These are phyloP conservation scores for Chinchilla lanigera DNA, from an alignment of 2,113 vertebrate genomes.

Conservation along the genomic window DNA sequence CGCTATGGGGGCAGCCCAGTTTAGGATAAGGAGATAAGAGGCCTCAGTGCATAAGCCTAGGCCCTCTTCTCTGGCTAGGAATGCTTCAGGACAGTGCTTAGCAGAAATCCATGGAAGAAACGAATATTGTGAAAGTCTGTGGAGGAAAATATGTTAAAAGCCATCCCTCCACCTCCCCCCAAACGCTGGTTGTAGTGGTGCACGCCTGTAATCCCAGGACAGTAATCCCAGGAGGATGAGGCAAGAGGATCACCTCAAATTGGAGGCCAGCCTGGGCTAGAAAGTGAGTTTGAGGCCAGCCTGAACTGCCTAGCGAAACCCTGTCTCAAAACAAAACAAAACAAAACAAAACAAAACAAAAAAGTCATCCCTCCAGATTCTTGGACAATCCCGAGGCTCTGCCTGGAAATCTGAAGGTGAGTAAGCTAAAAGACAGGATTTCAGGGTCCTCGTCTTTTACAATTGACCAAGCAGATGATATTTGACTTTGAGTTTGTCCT, in stretches of 20 bases:
- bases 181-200: neutral
- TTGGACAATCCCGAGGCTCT: neutral
- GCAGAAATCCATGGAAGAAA: neutral
- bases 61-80: neutral
- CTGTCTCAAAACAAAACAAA: neutral
- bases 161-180: neutral
- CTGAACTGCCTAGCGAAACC: neutral
- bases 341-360: neutral
- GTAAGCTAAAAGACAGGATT: neutral
- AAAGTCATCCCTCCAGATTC: neutral
- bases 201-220: neutral
- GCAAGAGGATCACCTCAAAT: neutral
- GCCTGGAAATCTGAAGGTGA: neutral
- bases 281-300: no score
- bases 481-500: conserved; percentile 20
- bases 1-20: neutral
- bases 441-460: neutral
- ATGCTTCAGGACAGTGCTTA: neutral
- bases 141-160: neutral
- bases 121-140: neutral
- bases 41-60: neutral
- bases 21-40: neutral
- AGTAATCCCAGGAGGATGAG: neutral
- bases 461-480: neutral
- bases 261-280: neutral